phyloP scores from a whole-genome alignment of 2,888 invertebrate genomes.

The Cataglyphis rosenhaueri region DNA sequence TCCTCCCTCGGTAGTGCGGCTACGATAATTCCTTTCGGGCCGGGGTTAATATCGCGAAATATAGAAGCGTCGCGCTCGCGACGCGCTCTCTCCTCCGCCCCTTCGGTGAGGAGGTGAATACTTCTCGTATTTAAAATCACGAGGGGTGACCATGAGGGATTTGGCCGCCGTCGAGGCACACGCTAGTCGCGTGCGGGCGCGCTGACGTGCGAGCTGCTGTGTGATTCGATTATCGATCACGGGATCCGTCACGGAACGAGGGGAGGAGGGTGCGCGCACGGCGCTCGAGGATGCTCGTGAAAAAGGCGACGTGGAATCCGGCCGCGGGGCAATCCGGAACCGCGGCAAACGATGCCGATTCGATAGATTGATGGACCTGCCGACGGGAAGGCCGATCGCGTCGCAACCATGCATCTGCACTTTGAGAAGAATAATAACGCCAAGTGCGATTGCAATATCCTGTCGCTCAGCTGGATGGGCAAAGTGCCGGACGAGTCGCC shows the following conservation, averaged over 20 bases:
- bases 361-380: conserved; percentile 67
- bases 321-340: conserved; percentile 41
- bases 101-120: not conserved
- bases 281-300: conserved; percentile 51
- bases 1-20: not conserved
- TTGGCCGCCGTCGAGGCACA: conserved; percentile 3
- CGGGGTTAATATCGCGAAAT: not conserved
- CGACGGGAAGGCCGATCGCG: conserved; percentile 47
- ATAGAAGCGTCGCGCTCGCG: not conserved
- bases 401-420: conserved; percentile 94
- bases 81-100: not conserved
- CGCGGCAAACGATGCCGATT: conserved; percentile 54
- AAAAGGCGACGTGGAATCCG: conserved; percentile 47
- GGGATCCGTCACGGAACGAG: conserved; percentile 50
- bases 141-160: conserved; percentile 15
- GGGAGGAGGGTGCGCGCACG: conserved; percentile 2
- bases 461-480: conserved; percentile 99
- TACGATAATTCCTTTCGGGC: not conserved
- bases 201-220: conserved; percentile 24
- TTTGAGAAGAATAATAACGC: conserved; percentile 97
- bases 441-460: conserved; percentile 97
- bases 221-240: conserved; percentile 66
- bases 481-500: conserved; percentile 98
- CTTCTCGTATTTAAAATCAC: not conserved
- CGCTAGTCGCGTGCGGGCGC: conserved; percentile 23